Evolutionary conservation across 2,113 vertebrate species (phyloP).

Genomic region (Tragelaphus buxtoni): DNA sequence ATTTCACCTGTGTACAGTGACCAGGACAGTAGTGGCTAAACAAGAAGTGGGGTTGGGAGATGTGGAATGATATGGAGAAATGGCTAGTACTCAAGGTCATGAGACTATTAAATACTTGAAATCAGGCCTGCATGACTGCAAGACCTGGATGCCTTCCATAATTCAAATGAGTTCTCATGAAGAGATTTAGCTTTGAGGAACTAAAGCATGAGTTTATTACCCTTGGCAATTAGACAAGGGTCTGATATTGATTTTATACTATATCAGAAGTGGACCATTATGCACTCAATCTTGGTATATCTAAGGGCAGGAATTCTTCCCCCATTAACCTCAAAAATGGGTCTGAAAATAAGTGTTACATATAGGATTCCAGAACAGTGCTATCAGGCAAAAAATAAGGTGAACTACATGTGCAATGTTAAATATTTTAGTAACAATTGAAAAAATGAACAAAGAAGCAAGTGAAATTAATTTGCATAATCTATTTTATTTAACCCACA

Average conservation of each 20-base stretch:
- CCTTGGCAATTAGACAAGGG: conserved; percentile 33
- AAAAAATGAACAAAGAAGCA: background rate
- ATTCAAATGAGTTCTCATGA: conserved; percentile 15
- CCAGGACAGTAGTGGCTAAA: too few species aligned
- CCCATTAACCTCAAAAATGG: conserved; percentile 23
- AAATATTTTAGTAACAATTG: background rate
- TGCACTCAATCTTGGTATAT: background rate
- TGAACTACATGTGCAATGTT: background rate
- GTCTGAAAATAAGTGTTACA: conserved; percentile 23
- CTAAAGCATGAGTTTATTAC: conserved; percentile 45
- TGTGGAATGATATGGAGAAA: background rate
- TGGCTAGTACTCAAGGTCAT: background rate
- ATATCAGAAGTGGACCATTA: background rate
- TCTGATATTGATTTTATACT: conserved; percentile 54
- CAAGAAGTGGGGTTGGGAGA: background rate
- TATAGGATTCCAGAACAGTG: background rate
- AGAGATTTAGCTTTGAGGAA: background rate
- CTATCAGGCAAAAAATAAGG: background rate
- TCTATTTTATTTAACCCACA: background rate
- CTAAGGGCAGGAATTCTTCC: background rate
- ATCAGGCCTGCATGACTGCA: background rate
- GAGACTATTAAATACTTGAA: background rate
- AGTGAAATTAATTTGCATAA: background rate
- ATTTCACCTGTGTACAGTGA: background rate
- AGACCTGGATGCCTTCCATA: background rate